These are phyloP conservation scores for Aix galericulata DNA, from an alignment of 2,113 vertebrate genomes.

Conservation along the genomic window DNA sequence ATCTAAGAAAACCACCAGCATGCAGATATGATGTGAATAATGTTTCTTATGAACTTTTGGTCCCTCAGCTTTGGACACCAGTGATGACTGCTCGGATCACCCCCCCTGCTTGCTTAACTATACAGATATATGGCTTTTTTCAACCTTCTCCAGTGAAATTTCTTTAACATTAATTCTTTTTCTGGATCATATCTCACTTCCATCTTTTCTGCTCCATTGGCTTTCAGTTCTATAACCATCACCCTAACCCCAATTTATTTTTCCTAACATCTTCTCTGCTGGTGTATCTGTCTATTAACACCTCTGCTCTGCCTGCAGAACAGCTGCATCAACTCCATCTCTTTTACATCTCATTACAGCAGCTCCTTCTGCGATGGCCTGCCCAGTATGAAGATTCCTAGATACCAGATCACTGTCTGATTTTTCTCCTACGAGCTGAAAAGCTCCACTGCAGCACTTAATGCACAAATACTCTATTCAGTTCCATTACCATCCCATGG, in stretches of 20 bases:
- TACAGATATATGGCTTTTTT: neutral
- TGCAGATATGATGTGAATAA: neutral
- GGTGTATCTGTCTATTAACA: constrained; percentile 37
- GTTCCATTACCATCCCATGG: constrained; percentile 33
- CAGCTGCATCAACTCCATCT: neutral
- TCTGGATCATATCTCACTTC: neutral
- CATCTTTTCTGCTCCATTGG: neutral
- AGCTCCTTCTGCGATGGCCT: constrained; percentile 15
- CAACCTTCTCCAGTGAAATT: neutral
- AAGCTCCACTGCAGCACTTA: constrained; percentile 25
- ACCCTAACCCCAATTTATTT: constrained; percentile 34
- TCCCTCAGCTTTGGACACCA: neutral
- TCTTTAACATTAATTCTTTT: neutral
- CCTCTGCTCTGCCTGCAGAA: constrained; percentile 2
- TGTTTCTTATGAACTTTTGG: neutral
- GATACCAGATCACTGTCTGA: neutral
- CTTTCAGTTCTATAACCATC: neutral
- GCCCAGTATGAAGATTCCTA: constrained; percentile 15
- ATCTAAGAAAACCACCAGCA: neutral
- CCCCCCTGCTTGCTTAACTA: neutral
- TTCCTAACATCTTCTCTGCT: constrained; percentile 13
- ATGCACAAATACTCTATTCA: neutral
- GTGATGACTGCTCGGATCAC: neutral
- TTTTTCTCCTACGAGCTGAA: constrained; percentile 1
- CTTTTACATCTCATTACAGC: constrained; percentile 29